Evolutionary conservation across 2,113 vertebrate species (phyloP).

Genomic region (Pteronura brasiliensis): DNA sequence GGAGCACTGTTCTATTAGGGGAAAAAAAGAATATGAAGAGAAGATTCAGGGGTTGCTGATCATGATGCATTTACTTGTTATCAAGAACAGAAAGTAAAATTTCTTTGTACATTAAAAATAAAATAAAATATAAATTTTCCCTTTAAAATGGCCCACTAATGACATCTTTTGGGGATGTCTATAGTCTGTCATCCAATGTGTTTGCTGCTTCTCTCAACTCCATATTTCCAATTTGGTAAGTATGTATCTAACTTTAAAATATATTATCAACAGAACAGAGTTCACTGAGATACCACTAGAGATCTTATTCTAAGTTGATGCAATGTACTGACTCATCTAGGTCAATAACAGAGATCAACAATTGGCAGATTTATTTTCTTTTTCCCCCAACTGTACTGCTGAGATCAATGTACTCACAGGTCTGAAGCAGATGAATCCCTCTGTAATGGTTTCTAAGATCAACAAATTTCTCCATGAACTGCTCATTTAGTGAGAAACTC

Average conservation of each 20-base stretch:
- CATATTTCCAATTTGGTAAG: background rate
- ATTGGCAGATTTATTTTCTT: background rate
- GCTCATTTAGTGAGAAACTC: conserved; percentile 92
- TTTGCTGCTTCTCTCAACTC: background rate
- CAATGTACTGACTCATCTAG: background rate
- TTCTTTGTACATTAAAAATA: too few relatives aligned
- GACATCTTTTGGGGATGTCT: background rate
- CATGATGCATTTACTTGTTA: too few relatives aligned
- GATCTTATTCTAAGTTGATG: background rate
- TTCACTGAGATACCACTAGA: background rate
- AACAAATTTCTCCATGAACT: conserved; percentile 90
- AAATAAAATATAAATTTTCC: background rate
- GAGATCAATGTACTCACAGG: conserved; percentile 88
- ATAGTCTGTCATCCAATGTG: background rate
- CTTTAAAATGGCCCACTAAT: background rate
- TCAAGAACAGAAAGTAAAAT: too few relatives aligned
- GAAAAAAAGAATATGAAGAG: too few relatives aligned
- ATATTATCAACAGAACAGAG: too few relatives aligned
- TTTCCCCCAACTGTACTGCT: background rate
- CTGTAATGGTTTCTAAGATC: conserved; percentile 84
- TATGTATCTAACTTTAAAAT: background rate
- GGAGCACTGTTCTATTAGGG: too few relatives aligned
- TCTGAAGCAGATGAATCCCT: conserved; percentile 91
- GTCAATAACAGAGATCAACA: background rate
- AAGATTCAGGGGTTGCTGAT: too few relatives aligned